phyloP scores from a whole-genome alignment of 2,888 invertebrate species.

The Epirrhoe alternata region DNA sequence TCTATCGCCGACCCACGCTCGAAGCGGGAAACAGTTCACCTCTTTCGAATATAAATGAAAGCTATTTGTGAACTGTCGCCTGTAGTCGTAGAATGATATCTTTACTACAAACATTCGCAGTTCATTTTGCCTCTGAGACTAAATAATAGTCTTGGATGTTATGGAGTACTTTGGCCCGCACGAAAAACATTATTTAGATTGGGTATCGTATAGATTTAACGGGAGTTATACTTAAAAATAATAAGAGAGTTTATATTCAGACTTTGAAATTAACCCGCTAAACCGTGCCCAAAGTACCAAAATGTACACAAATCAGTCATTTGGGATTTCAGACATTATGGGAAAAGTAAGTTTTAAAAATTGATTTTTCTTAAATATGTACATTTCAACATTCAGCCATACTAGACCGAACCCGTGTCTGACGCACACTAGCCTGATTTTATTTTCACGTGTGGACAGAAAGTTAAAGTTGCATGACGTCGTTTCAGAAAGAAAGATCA shows the following conservation, averaged over 20 bases:
- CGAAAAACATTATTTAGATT: slow-evolving; percentile 12
- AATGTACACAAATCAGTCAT: too few relatives aligned
- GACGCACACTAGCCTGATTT: too few relatives aligned
- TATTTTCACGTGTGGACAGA: not conserved
- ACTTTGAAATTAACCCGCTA: too few relatives aligned
- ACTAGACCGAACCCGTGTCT: too few relatives aligned
- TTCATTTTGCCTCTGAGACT: slow-evolving; percentile 6
- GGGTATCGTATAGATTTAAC: slow-evolving; percentile 7
- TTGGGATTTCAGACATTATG: too few relatives aligned
- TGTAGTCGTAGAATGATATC: slow-evolving; percentile 14
- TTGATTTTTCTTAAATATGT: too few relatives aligned
- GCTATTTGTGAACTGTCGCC: slow-evolving; percentile 27
- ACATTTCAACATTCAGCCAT: too few relatives aligned
- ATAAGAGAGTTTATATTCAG: not conserved
- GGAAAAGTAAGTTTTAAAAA: too few relatives aligned
- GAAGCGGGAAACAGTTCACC: slow-evolving; percentile 7
- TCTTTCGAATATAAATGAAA: slow-evolving; percentile 25
- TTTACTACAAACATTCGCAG: slow-evolving; percentile 13
- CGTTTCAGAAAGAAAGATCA: not conserved
- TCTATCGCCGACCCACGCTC: slow-evolving; percentile 13
- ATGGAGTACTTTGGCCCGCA: not conserved
- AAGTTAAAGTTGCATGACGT: not conserved
- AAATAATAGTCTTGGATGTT: slow-evolving; percentile 16
- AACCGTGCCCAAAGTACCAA: too few relatives aligned
- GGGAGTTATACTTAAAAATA: not conserved